Evolutionary conservation across 2,113 vertebrate genomes (phyloP).

Genomic region (Heteronetta atricapilla): DNA sequence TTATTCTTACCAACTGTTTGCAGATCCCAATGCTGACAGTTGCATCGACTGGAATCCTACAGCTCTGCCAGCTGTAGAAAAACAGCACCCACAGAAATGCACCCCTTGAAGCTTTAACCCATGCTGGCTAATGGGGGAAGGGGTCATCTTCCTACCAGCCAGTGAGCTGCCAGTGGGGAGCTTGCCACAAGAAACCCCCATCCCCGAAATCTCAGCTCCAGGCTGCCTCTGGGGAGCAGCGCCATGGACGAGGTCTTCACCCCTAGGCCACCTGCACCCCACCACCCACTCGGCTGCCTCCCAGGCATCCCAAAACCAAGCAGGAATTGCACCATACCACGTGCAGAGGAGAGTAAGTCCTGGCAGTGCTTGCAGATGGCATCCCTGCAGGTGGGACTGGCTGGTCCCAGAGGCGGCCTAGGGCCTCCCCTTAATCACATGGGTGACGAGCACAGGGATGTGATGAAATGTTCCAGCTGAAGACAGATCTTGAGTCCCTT

Average conservation of each 20-base stretch:
- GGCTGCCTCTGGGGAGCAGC: background rate
- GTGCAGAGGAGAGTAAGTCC: background rate
- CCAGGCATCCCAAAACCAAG: background rate
- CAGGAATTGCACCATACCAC: background rate
- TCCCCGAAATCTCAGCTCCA: background rate
- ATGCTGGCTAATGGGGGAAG: background rate
- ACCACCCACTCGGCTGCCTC: accelerated
- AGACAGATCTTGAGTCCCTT: background rate
- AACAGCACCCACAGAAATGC: accelerated
- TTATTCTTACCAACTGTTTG: background rate
- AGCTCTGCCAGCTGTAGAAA: background rate
- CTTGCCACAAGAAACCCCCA: background rate
- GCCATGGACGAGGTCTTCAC: background rate
- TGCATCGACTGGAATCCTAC: background rate
- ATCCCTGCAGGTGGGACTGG: background rate
- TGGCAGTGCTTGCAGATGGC: background rate
- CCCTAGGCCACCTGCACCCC: background rate
- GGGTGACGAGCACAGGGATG: background rate
- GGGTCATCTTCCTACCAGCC: background rate
- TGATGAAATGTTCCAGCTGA: background rate
- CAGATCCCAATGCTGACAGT: background rate
- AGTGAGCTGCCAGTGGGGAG: background rate
- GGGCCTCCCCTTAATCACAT: background rate
- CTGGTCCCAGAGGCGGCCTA: background rate
- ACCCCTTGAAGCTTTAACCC: background rate